Evolutionary conservation across 2,113 vertebrate genomes (phyloP).

Genomic region (Callipepla californica): DNA sequence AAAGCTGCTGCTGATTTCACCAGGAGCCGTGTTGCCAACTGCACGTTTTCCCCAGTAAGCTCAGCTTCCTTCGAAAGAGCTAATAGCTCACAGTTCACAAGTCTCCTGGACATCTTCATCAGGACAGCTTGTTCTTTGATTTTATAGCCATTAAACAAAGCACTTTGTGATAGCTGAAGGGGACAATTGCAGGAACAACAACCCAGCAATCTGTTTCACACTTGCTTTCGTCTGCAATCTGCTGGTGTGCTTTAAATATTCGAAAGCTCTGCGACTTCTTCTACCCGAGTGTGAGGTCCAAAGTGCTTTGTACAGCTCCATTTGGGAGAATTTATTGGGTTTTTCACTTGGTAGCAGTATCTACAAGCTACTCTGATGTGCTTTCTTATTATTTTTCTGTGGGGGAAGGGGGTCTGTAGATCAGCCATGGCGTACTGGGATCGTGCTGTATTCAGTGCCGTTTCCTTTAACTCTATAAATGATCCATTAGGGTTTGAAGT

Average conservation of each 20-base stretch:
- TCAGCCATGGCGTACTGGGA: background rate
- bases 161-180: constrained; percentile 66
- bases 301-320: background rate
- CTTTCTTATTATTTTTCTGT: background rate
- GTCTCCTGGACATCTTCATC: constrained; percentile 62
- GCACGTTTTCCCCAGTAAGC: background rate
- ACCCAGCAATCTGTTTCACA: constrained; percentile 71
- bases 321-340: background rate
- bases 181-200: constrained; percentile 67
- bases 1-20: background rate
- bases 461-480: background rate
- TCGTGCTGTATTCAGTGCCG: accelerated
- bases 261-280: background rate
- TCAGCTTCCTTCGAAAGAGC: constrained; percentile 7
- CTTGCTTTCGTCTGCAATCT: constrained; percentile 68
- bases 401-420: background rate
- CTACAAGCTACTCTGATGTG: constrained; percentile 20
- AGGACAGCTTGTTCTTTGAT: constrained; percentile 69
- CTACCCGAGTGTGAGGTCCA: background rate
- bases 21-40: background rate
- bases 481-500: background rate
- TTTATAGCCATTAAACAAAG: constrained; percentile 67
- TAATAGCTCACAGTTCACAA: constrained; percentile 18
- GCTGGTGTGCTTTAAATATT: constrained; percentile 56
- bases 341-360: background rate